Percentiles rank a stretch among this genome's conserved stretches.
Evolutionary conservation across 1,140 invertebrate species (phyloP).

Genomic region (Metopolophium dirhodum): DNA sequence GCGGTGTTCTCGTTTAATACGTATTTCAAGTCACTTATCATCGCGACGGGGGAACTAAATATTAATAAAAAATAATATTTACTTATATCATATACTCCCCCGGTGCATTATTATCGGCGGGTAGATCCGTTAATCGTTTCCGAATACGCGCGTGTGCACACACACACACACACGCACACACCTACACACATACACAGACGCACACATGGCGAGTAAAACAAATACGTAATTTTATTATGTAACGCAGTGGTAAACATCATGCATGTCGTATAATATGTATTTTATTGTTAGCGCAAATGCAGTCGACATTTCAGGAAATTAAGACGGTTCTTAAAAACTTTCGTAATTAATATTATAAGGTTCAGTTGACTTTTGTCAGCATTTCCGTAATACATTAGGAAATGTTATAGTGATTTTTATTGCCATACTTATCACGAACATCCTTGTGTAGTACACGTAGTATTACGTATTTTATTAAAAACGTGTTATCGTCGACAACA

Average conservation of each 20-base stretch:
- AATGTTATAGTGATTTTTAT: not conserved
- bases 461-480: too few species aligned
- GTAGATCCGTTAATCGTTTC: conserved; percentile 3
- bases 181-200: not conserved
- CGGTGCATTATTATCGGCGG: not conserved
- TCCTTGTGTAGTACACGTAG: too few species aligned
- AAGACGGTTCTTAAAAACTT: too few species aligned
- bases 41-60: conserved; percentile 20
- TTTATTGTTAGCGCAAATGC: too few species aligned
- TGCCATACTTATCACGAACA: not conserved
- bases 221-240: not conserved
- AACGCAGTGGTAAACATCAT: not conserved
- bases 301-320: too few species aligned
- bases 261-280: too few species aligned
- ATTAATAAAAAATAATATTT: conserved; percentile 25
- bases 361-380: not conserved
- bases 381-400: not conserved
- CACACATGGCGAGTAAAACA: not conserved
- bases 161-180: too few species aligned
- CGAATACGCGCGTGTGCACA: not conserved
- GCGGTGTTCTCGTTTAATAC: conserved; percentile 25
- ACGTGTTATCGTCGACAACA: too few species aligned
- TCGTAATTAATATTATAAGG: too few species aligned
- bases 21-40: conserved; percentile 11
- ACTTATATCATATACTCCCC: conserved; percentile 14